Conservation (phyloP, 2,113 vertebrate genomes). For the Phodopus roborovskii region DNA sequence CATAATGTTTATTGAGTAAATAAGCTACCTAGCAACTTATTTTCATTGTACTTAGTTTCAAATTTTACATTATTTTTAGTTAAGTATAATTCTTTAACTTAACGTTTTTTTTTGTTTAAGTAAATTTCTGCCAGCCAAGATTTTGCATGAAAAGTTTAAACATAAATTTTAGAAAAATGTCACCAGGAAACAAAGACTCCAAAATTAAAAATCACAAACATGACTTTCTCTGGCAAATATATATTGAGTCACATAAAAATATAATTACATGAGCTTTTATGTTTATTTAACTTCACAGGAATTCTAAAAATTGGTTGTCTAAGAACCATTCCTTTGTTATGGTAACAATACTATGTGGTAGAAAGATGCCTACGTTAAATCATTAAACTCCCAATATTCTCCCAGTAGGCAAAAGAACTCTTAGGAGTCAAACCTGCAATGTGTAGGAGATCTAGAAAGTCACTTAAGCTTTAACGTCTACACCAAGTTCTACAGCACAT, state of each 20-base stretch:
- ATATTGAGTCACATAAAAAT: constrained; percentile 68
- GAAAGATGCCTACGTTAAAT: constrained; percentile 55
- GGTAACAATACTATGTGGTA: constrained; percentile 64
- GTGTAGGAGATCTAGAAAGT: constrained; percentile 69
- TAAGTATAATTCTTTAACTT: constrained; percentile 10
- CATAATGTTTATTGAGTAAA: neutral
- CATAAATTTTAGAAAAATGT: constrained; percentile 27
- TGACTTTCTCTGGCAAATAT: constrained; percentile 41
- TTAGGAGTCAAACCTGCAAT: constrained; percentile 66
- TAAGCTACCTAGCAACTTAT: neutral
- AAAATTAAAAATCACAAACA: constrained; percentile 51
- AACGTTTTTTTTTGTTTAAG: neutral
- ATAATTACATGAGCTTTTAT: constrained; percentile 68
- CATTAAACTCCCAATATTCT: constrained; percentile 71
- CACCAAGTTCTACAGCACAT: constrained; percentile 66
- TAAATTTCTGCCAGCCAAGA: constrained; percentile 39
- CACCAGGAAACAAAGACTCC: constrained; percentile 37
- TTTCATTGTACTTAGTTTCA: constrained; percentile 44
- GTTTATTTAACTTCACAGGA: constrained; percentile 78
- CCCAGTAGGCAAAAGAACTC: constrained; percentile 55
- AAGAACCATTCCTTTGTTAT: constrained; percentile 54
- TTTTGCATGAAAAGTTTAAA: constrained; percentile 35
- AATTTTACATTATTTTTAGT: constrained; percentile 22
- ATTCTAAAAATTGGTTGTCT: constrained; percentile 72
- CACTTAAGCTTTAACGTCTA: constrained; percentile 68